phyloP scores from a whole-genome alignment of 1,140 invertebrate species.

The Augochlora pura region DNA sequence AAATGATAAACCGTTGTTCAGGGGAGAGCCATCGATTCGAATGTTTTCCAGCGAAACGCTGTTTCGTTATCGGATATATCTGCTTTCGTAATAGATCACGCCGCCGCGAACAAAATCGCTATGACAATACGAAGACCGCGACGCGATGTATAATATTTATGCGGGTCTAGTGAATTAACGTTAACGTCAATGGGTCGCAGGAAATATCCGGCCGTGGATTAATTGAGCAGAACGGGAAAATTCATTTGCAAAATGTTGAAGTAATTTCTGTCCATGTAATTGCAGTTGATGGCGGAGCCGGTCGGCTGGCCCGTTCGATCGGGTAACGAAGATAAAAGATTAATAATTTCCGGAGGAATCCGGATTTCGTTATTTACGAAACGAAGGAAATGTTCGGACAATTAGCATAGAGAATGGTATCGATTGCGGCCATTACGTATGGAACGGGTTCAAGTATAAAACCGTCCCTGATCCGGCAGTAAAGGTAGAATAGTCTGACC shows the following conservation, averaged over 20 bases:
- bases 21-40: too few species aligned
- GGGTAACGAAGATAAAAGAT: neutral
- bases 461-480: neutral
- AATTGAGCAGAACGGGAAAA: neutral
- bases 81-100: too few species aligned
- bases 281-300: neutral
- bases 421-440: neutral
- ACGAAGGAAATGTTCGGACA: neutral
- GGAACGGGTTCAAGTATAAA: neutral
- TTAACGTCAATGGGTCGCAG: neutral
- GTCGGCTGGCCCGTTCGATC: neutral
- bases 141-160: neutral
- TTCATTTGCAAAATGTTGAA: constrained; percentile 17
- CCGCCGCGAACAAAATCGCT: too few species aligned
- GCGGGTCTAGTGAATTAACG: neutral
- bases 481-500: neutral
- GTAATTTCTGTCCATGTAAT: neutral
- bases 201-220: constrained; percentile 23
- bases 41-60: too few species aligned
- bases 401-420: neutral
- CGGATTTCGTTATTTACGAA: neutral
- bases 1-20: too few species aligned
- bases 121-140: too few species aligned
- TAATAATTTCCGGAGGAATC: neutral
- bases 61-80: too few species aligned